Evolutionary conservation across 2,888 invertebrate species (phyloP), one percentile per base, ranked within the genome.

Genomic region (Baccha elongata): DNA sequence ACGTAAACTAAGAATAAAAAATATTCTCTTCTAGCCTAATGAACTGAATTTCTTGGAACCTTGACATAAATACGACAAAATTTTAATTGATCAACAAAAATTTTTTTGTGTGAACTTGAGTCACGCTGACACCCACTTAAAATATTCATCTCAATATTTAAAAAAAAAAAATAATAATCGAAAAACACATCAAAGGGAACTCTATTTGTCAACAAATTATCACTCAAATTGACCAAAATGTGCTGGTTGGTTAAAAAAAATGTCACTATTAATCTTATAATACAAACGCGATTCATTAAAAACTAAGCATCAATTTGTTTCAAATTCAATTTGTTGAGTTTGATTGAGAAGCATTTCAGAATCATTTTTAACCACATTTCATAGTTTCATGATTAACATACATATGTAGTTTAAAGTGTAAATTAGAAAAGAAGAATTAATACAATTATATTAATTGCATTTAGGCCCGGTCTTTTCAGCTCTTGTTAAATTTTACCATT

Each of bases 61-160:
- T 69, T 69, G 69, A 69, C 69, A 69, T 26, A 60, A 15, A 69
- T 26, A 40, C 15, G 35, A 8, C 15, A 11, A 53, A 58, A 48
- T 40, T 48, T 2, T 35, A 52, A 52, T 55, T 68, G 55, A 15
- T n/a, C 15, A 55, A 46, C 26, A 46, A 26, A 58, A 46, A 37
- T 50, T 58, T 40, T 53, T 2, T 35, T 35, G 17, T 13, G 0
- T 60, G 48, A 69, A 69, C 58, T 60, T 69, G 69, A 55, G 32
- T 55, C 29, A 46, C 21, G 8, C 7, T 44, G 15, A 35, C 68
- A 55, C 55, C 44, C 44, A 44, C 46, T 46, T n/a, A n/a, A 53
- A 2, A 32, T 13, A 17, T 13, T 44, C 13, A 13, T 7, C 15
- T 58, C 17, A 42, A 44, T n/a, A 35, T 23, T 44, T 32, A 42